Percentiles rank a stretch among this genome's conserved stretches.
Conservation (phyloP, 2,888 invertebrate species). For the Apodemia hepburni region DNA sequence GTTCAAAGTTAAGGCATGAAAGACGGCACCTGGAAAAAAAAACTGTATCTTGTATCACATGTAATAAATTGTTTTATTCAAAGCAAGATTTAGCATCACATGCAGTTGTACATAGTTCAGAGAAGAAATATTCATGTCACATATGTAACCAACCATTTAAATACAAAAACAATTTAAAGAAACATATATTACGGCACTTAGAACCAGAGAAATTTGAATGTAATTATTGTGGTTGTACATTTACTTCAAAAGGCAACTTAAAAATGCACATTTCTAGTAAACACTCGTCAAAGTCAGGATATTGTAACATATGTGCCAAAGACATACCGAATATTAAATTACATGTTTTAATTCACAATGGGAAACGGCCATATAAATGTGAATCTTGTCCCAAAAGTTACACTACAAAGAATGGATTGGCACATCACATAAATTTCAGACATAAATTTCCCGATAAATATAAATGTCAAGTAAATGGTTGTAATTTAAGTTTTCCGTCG, state of each 20-base stretch:
- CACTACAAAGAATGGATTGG: conserved; percentile 50
- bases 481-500: conserved; percentile 53
- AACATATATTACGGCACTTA: conserved; percentile 63
- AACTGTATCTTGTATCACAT: conserved; percentile 48
- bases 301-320: conserved; percentile 70
- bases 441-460: conserved; percentile 56
- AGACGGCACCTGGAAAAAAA: conserved; percentile 51
- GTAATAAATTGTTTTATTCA: conserved; percentile 55
- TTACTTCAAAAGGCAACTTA: conserved; percentile 69
- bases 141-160: conserved; percentile 70
- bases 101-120: conserved; percentile 47
- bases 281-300: conserved; percentile 77
- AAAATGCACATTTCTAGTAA: conserved; percentile 72
- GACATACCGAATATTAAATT: conserved; percentile 73
- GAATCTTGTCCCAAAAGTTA: conserved; percentile 58
- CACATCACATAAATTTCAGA: conserved; percentile 58
- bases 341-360: conserved; percentile 78
- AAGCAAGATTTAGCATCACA: conserved; percentile 58
- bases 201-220: conserved; percentile 55
- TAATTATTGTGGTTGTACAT: conserved; percentile 61
- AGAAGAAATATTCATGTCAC: conserved; percentile 52
- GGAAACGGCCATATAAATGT: conserved; percentile 65
- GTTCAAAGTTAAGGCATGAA: conserved; percentile 52
- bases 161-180: conserved; percentile 69
- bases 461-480: conserved; percentile 53